Evolutionary conservation across 1,140 invertebrate species (phyloP).

Genomic region (Chironomus tepperi): DNA sequence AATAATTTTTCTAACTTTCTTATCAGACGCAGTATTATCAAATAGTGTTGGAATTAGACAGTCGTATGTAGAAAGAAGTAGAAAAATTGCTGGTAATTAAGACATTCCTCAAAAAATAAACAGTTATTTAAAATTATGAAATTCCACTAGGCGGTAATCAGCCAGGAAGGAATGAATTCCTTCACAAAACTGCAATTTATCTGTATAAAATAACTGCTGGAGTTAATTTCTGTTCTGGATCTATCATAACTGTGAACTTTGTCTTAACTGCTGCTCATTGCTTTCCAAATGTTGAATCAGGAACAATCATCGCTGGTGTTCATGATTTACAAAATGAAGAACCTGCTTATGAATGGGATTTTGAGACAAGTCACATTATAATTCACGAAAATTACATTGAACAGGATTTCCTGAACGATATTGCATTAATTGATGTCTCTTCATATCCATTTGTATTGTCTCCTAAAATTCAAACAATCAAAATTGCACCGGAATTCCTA

Average conservation of each 20-base stretch:
- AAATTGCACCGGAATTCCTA: background rate
- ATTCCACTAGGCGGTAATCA: background rate
- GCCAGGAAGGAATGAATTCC: background rate
- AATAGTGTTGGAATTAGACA: background rate
- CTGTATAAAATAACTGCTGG: background rate
- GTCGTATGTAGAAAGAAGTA: background rate
- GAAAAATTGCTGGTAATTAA: background rate
- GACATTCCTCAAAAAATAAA: background rate
- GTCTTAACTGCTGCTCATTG: background rate
- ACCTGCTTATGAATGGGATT: background rate
- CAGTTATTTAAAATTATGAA: background rate
- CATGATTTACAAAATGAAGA: background rate
- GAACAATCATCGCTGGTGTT: background rate
- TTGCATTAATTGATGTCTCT: background rate
- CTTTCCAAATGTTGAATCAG: background rate
- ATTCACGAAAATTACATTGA: background rate
- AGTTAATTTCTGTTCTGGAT: background rate
- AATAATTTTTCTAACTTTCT: too few species aligned
- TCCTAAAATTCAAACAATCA: background rate
- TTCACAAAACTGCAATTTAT: background rate
- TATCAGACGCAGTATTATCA: too few species aligned
- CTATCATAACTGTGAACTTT: background rate
- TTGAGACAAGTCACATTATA: background rate
- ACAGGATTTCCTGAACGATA: background rate
- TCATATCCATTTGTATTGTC: background rate